phyloP scores from a whole-genome alignment of 2,797 vertebrate species.

The Allobates femoralis region DNA sequence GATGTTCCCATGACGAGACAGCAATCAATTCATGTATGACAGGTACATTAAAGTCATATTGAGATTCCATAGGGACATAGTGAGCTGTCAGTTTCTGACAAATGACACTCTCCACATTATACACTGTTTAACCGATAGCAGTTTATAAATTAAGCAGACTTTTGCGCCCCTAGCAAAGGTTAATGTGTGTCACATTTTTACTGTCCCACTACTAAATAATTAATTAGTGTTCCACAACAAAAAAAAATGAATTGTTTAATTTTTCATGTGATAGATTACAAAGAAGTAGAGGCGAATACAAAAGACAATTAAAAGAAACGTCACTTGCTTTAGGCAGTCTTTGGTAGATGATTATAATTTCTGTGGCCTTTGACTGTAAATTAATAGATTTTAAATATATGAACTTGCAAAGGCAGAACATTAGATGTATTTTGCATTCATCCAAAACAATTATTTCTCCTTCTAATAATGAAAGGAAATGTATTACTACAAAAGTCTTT shows the following conservation, averaged over 20 bases:
- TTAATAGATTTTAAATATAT: constrained; percentile 67
- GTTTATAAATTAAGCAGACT: constrained; percentile 43
- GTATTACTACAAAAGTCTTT: constrained; percentile 14
- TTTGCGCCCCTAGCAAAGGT: constrained; percentile 56
- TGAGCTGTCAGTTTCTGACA: constrained; percentile 56
- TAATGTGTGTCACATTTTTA: constrained; percentile 61
- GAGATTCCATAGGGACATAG: constrained; percentile 43
- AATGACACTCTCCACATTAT: constrained; percentile 42
- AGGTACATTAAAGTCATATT: constrained; percentile 53
- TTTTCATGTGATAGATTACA: constrained; percentile 68
- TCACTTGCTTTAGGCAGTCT: constrained; percentile 56
- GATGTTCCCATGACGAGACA: constrained; percentile 33
- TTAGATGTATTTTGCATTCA: constrained; percentile 54
- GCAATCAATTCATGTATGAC: constrained; percentile 45
- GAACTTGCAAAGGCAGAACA: constrained; percentile 22
- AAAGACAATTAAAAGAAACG: constrained; percentile 69
- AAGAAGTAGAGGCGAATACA: constrained; percentile 65
- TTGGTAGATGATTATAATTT: constrained; percentile 52
- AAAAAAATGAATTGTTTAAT: constrained; percentile 65
- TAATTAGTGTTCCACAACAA: constrained; percentile 68
- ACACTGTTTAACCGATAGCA: constrained; percentile 43
- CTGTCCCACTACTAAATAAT: constrained; percentile 65
- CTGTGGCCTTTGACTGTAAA: constrained; percentile 65
- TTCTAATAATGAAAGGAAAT: constrained; percentile 47
- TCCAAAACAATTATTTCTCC: constrained; percentile 2